Percentiles rank a stretch among this genome's conserved stretches.
Evolutionary conservation across 2,113 vertebrate genomes (phyloP).

Genomic region (Megalops atlanticus): DNA sequence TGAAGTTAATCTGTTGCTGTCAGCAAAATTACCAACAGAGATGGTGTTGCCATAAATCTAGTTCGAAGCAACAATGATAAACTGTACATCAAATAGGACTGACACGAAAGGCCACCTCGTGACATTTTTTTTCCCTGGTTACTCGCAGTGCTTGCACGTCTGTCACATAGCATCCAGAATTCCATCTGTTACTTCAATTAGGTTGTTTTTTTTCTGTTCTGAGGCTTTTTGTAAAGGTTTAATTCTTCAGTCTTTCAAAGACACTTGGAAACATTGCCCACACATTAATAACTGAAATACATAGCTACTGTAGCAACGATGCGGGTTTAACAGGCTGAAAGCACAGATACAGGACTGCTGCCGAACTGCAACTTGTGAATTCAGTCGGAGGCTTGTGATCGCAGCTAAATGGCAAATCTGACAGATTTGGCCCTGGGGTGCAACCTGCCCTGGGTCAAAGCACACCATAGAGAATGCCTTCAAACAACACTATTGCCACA

Average conservation of each 20-base stretch:
- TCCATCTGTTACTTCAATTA: neutral
- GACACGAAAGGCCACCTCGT: neutral
- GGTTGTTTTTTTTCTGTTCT: too few relatives aligned
- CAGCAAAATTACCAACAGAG: conserved; percentile 20
- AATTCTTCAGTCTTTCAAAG: neutral
- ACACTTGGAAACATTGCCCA: neutral
- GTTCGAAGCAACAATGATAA: neutral
- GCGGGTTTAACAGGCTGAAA: neutral
- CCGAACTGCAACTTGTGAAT: neutral
- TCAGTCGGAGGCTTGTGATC: neutral
- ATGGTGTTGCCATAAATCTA: conserved; percentile 5
- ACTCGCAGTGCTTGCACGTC: neutral
- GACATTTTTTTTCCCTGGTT: neutral
- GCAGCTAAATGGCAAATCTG: neutral
- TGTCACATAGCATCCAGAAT: neutral
- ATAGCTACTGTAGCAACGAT: neutral
- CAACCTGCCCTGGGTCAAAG: neutral
- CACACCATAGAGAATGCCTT: neutral
- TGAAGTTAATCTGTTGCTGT: conserved; percentile 22
- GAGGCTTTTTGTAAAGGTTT: neutral
- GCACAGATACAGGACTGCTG: neutral
- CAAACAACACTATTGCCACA: too few relatives aligned
- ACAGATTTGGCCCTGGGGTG: neutral
- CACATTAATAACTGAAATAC: neutral
- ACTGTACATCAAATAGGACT: neutral